A percentile compares a stretch with the other conserved stretches of the same genome.
Evolutionary conservation across 1,140 invertebrate genomes (phyloP).

Genomic region (Caenorhabditis remanei): DNA sequence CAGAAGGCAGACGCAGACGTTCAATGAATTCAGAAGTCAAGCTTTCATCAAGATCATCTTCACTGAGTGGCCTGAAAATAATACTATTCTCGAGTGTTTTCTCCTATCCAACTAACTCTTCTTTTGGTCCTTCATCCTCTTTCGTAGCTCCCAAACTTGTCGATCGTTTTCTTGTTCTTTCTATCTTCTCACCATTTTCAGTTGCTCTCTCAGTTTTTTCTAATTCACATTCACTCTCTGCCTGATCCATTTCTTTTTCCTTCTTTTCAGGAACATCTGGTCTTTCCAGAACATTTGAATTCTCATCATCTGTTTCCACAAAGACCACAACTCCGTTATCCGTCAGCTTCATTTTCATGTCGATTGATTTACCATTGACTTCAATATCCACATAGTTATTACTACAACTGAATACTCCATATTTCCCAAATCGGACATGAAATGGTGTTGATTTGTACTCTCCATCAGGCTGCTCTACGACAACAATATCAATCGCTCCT

Average conservation of each 20-base stretch:
- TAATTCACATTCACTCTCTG: neutral
- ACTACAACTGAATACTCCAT: slow-evolving; percentile 91
- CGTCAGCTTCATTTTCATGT: slow-evolving; percentile 98
- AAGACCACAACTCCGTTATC: slow-evolving; percentile 99
- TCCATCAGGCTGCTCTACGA: slow-evolving; percentile 95
- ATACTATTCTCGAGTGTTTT: neutral
- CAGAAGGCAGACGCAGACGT: slow-evolving; percentile 86
- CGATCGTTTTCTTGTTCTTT: neutral
- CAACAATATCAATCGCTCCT: slow-evolving; percentile 97
- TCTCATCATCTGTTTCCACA: slow-evolving; percentile 83
- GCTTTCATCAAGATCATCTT: neutral
- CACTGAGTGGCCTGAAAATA: neutral
- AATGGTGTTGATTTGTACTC: slow-evolving; percentile 95
- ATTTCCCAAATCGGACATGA: slow-evolving; percentile 97
- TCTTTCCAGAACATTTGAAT: neutral
- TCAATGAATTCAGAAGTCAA: neutral
- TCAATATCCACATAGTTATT: slow-evolving; percentile 99
- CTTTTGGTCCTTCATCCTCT: neutral
- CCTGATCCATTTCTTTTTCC: slow-evolving; percentile 1
- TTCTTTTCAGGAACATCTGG: neutral
- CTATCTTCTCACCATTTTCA: neutral
- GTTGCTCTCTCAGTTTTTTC: neutral
- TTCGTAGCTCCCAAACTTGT: neutral
- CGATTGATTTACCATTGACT: slow-evolving; percentile 90
- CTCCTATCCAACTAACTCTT: neutral